phyloP scores from a whole-genome alignment of 1,140 invertebrate genomes.

The Pararge aegeria region DNA sequence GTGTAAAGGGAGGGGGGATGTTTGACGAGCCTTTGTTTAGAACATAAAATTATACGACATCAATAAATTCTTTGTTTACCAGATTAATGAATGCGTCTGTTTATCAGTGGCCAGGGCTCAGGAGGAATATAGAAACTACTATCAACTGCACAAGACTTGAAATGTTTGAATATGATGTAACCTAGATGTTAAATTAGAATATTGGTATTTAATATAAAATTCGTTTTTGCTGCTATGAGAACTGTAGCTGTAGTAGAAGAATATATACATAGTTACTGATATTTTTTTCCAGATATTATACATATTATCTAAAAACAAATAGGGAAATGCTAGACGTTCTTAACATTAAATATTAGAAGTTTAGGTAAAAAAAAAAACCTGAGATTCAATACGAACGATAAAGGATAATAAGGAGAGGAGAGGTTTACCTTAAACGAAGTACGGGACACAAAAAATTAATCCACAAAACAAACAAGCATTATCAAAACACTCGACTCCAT shows the following conservation, averaged over 20 bases:
- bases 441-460: conserved; percentile 27
- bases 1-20: conserved; percentile 18
- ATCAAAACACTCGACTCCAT: conserved; percentile 68
- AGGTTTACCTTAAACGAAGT: background rate
- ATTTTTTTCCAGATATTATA: too few relatives aligned
- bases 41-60: conserved; percentile 77
- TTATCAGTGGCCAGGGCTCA: background rate
- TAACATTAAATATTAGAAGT: too few relatives aligned
- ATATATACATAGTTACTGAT: too few relatives aligned
- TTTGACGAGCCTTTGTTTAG: conserved; percentile 72
- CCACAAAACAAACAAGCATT: conserved; percentile 62
- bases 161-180: background rate
- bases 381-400: too few relatives aligned
- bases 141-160: conserved; percentile 40
- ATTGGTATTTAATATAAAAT: too few relatives aligned
- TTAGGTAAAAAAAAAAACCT: too few relatives aligned
- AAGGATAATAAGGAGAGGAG: too few relatives aligned
- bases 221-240: too few relatives aligned
- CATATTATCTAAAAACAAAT: too few relatives aligned
- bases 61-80: conserved; percentile 76
- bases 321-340: too few relatives aligned
- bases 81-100: conserved; percentile 54
- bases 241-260: too few relatives aligned
- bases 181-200: too few relatives aligned
- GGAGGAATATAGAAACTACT: conserved; percentile 27